Evolutionary conservation across 2,113 vertebrate species (phyloP).

Genomic region (Leptocoma aspasia): DNA sequence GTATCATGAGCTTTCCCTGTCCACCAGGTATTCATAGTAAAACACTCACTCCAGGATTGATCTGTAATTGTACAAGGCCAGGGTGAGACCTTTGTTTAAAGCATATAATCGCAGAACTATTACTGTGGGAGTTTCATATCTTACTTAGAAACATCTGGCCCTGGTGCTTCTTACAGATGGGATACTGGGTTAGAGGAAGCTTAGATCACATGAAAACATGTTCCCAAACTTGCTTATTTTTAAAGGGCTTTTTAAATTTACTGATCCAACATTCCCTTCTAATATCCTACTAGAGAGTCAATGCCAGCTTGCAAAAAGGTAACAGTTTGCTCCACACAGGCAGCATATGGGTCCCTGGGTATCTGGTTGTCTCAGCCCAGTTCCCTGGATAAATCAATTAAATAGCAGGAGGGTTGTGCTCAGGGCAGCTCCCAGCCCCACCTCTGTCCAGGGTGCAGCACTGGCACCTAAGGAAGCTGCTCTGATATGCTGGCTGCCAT

Average conservation of each 20-base stretch:
- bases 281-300: neutral
- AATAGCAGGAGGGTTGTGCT: neutral
- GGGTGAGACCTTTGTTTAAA: neutral
- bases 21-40: neutral
- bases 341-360: neutral
- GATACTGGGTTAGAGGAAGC: neutral
- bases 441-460: accelerated
- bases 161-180: neutral
- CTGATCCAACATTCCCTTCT: neutral
- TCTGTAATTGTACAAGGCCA: neutral
- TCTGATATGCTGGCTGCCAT: accelerated
- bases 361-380: neutral
- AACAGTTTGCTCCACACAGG: neutral
- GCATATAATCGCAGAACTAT: neutral
- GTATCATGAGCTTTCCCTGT: neutral
- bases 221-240: neutral
- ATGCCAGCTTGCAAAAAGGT: neutral
- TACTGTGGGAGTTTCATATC: neutral
- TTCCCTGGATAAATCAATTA: neutral
- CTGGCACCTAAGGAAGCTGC: neutral
- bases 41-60: neutral
- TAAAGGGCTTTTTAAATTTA: neutral
- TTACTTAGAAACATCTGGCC: neutral
- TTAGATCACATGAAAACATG: neutral
- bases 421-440: neutral